Evolutionary conservation across 2,113 vertebrate species (phyloP), one percentile per base, ranked within the genome.

Genomic region (Brachyhypopomus gauderio): DNA sequence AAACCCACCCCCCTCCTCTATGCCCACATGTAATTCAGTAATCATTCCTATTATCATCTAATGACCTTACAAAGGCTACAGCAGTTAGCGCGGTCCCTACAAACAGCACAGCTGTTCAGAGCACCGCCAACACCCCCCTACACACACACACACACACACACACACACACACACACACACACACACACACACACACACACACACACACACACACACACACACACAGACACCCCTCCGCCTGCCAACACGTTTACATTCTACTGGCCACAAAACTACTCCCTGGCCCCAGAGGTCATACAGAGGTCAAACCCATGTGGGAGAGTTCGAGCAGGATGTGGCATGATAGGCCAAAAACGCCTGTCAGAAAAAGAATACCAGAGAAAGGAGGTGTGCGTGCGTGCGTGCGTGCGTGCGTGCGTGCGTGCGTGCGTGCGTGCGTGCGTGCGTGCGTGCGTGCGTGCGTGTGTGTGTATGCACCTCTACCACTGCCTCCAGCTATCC

Each of bases 31-130:
- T 98, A 95, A 97, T 98, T 97, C 95, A 95, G 94, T 96, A 95
- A 96, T 97, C 95, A 96, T 97, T 97, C 97, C 97, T 95, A 97
- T 98, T 98, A 96, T 96, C 94, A 94, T 95, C 96, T 94, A 95
- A 94, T 96, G 96, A 97, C 95, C 95, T 95, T 92, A 95, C 93
- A 95, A 95, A 94, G 92, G 89, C 93, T 93, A 91, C 91, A 92
- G 90, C 93, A 92, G 94, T 94, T 90, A 92, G 92, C 91, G 89
- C 82, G 88, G 91, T 89, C 93, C 89, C 91, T 91, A 94, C 93
- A 92, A 93, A 95, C 93, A 87, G 87, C 89, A 85, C 95, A 97
- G 95, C 95, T 96, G 94, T 94, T 96, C 94, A 88, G 67, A 66
- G 73, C 66, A 63, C 81, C 66, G 38, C 73, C 66, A 63, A 78